These are phyloP conservation scores for Strigamia maritima DNA, from an alignment of 2,888 invertebrate species.

Conservation along the genomic window DNA sequence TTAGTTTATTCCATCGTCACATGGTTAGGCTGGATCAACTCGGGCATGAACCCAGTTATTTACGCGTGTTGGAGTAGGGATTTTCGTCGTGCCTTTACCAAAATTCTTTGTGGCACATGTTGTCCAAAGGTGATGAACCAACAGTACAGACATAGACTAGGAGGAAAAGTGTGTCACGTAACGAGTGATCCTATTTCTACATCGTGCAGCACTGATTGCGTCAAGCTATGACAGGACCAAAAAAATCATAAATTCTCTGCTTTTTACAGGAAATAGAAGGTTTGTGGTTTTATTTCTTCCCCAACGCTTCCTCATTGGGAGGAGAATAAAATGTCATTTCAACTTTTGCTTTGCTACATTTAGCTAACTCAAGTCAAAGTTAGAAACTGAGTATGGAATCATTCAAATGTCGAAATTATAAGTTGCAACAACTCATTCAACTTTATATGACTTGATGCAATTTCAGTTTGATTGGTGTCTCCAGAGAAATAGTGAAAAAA, in stretches of 20 bases:
- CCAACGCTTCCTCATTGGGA: no score
- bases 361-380: no score
- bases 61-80: slow-evolving; percentile 98
- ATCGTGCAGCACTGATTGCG: slow-evolving; percentile 41
- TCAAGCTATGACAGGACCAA: slow-evolving; percentile 39
- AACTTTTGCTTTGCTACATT: no score
- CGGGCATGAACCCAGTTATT: slow-evolving; percentile 94
- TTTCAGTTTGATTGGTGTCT: no score
- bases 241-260: neutral
- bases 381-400: no score
- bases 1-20: slow-evolving; percentile 83
- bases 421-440: no score
- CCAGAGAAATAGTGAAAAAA: no score
- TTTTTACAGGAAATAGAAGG: no score
- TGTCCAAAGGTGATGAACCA: slow-evolving; percentile 76
- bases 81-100: slow-evolving; percentile 83
- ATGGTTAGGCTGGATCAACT: slow-evolving; percentile 94
- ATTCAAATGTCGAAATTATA: no score
- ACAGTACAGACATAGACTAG: slow-evolving; percentile 35
- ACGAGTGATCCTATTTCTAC: slow-evolving; percentile 40
- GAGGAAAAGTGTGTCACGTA: slow-evolving; percentile 38
- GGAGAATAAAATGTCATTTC: no score
- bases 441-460: no score
- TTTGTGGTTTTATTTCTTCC: no score
- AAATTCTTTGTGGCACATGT: slow-evolving; percentile 78